A percentile compares a stretch with the other conserved stretches of the same genome.
Conservation (phyloP, 2,888 invertebrate genomes). For the Eristalinus sepulchralis region DNA sequence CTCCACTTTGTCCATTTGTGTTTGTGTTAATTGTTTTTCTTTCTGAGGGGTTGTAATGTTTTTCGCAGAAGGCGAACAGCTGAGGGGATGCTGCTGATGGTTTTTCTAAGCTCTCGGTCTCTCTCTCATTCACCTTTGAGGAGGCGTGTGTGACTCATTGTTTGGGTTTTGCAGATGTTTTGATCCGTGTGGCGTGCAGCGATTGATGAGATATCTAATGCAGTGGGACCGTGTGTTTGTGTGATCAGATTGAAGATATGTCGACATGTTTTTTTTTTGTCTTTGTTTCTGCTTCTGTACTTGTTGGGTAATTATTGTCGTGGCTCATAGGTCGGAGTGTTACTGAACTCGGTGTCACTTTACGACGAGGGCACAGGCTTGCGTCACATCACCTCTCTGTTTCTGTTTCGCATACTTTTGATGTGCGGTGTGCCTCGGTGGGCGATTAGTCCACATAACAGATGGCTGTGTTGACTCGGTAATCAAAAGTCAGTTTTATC, state of each 20-base stretch:
- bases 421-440: no score
- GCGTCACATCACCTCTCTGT: not conserved
- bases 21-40: not conserved
- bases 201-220: not conserved
- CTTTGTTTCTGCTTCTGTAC: not conserved
- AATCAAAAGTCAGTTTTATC: not conserved
- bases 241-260: not conserved
- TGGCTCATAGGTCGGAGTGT: constrained; percentile 8
- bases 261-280: not conserved
- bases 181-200: constrained; percentile 4
- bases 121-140: not conserved
- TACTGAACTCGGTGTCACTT: constrained; percentile 23
- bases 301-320: constrained; percentile 16
- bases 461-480: constrained; percentile 2
- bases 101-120: not conserved
- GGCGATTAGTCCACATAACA: not conserved
- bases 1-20: not conserved
- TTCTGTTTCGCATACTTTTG: not conserved
- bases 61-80: not conserved
- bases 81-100: not conserved
- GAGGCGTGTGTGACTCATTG: constrained; percentile 25
- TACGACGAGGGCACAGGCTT: not conserved
- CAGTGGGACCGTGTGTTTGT: not conserved
- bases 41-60: not conserved
- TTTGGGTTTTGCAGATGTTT: constrained; percentile 39